Evolutionary conservation across 1,140 invertebrate species (phyloP).

Genomic region (Gryllus bimaculatus): DNA sequence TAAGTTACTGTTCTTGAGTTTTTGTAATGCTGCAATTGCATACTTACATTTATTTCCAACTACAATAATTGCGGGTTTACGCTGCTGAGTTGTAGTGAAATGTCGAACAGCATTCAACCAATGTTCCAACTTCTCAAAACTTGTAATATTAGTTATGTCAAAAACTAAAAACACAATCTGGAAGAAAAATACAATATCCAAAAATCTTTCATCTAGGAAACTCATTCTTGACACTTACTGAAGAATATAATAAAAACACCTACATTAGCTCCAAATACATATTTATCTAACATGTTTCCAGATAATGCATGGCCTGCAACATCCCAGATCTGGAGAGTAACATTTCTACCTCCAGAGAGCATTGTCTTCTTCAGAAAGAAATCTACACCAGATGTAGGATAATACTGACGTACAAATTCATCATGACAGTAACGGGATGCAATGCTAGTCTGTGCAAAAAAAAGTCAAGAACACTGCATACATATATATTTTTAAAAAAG

Average conservation of each 20-base stretch:
- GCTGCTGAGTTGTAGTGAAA: slow-evolving; percentile 42
- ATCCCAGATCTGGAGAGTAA: slow-evolving; percentile 72
- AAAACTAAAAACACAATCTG: slow-evolving; percentile 77
- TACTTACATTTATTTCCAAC: slow-evolving; percentile 75
- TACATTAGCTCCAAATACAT: slow-evolving; percentile 71
- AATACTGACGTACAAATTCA: slow-evolving; percentile 64
- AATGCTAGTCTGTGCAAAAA: slow-evolving; percentile 51
- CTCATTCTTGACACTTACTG: neutral
- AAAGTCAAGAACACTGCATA: neutral
- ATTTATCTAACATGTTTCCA: slow-evolving; percentile 74
- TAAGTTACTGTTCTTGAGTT: neutral
- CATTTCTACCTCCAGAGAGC: slow-evolving; percentile 55
- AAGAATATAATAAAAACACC: slow-evolving; percentile 26
- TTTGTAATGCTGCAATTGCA: neutral
- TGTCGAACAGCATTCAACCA: slow-evolving; percentile 62
- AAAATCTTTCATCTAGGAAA: neutral
- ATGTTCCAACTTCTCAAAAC: slow-evolving; percentile 64
- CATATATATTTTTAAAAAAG: too few species aligned
- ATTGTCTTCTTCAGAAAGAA: slow-evolving; percentile 63
- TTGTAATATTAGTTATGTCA: slow-evolving; percentile 72
- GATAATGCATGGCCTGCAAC: slow-evolving; percentile 65
- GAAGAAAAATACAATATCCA: slow-evolving; percentile 29
- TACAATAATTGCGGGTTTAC: slow-evolving; percentile 57
- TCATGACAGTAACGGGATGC: slow-evolving; percentile 61
- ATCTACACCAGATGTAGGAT: slow-evolving; percentile 69